Conservation (phyloP, 2,888 invertebrate genomes). For the Rhagium mordax region DNA sequence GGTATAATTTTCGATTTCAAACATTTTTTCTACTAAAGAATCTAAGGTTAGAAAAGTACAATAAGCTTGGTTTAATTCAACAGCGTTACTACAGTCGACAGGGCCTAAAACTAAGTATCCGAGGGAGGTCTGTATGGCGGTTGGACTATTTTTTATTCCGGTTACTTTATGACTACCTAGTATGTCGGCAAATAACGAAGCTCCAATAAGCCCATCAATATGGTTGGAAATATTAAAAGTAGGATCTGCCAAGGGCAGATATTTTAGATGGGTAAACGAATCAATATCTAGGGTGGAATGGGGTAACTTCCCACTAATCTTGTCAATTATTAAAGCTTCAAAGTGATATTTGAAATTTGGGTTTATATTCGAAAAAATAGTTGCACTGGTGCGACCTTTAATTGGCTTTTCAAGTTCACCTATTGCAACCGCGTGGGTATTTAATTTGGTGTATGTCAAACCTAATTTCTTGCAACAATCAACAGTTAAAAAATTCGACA, state of each 20-base stretch:
- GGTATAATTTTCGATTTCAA: neutral
- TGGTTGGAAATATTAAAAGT: neutral
- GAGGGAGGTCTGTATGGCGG: neutral
- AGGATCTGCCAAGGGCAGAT: neutral
- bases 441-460: neutral
- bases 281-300: too few species aligned
- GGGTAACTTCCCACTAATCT: too few species aligned
- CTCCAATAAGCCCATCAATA: neutral
- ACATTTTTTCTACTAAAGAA: neutral
- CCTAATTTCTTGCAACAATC: slow-evolving; percentile 21
- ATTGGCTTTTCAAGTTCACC: neutral
- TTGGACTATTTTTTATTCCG: neutral
- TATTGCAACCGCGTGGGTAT: neutral
- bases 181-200: neutral
- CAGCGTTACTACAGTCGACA: neutral
- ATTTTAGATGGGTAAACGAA: neutral
- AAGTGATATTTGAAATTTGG: neutral
- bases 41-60: neutral
- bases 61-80: neutral
- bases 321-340: too few species aligned
- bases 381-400: neutral
- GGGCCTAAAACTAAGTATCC: neutral
- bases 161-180: neutral
- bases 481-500: slow-evolving; percentile 26
- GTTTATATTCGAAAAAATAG: neutral